A percentile compares a stretch with the other conserved stretches of the same genome.
Evolutionary conservation across 2,113 vertebrate species (phyloP).

Genomic region (Caretta caretta): DNA sequence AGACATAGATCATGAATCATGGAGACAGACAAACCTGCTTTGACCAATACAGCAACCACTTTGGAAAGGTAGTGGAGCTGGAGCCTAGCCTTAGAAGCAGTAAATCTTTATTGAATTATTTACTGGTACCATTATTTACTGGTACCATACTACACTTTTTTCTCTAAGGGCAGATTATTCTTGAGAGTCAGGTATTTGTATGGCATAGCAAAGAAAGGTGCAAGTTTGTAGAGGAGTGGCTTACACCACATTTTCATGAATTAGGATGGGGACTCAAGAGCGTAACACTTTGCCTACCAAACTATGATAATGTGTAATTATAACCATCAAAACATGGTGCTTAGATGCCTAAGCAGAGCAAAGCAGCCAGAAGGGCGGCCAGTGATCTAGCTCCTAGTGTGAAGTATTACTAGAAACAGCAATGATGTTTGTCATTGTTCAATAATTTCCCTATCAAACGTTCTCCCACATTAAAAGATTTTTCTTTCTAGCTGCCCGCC

Average conservation of each 20-base stretch:
- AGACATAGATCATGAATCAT: neutral
- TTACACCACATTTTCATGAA: neutral
- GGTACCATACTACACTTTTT: neutral
- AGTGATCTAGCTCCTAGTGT: neutral
- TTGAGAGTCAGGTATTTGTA: neutral
- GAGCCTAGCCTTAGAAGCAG: neutral
- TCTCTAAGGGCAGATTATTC: neutral
- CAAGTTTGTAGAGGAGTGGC: neutral
- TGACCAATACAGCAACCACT: neutral
- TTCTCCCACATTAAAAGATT: neutral
- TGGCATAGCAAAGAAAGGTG: neutral
- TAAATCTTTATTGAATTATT: neutral
- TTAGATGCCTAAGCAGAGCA: neutral
- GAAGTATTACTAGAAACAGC: neutral
- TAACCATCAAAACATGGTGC: neutral
- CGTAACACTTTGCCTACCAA: neutral
- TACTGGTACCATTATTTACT: neutral
- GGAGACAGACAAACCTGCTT: neutral
- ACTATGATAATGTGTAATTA: neutral
- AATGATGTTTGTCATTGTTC: neutral
- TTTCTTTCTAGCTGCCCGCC: neutral
- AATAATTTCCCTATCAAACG: neutral
- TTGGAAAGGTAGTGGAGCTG: neutral
- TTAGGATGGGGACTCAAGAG: neutral
- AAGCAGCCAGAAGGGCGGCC: neutral